A percentile compares a stretch with the other conserved stretches of the same genome.
Evolutionary conservation across 37 sponge, comb jelly and placozoan genomes (phyloP).

Genomic region (Axinella damicornis): DNA sequence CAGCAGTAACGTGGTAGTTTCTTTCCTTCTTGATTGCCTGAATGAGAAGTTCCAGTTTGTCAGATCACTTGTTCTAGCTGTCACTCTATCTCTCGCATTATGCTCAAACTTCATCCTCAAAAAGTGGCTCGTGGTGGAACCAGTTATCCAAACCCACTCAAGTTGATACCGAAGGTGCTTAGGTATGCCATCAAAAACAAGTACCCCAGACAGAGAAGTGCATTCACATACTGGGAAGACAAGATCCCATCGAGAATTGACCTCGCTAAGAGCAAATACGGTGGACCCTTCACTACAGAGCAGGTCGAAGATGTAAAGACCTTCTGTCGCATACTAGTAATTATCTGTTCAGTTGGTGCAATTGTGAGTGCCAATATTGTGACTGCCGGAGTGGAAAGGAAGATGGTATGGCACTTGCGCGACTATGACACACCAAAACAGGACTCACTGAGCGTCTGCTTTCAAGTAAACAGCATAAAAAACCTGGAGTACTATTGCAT

Average conservation of each 20-base stretch:
- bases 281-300: slow-evolving; percentile 17
- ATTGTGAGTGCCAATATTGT: no score
- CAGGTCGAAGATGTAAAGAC: slow-evolving; percentile 18
- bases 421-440: no score
- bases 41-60: neutral
- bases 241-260: neutral
- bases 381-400: no score
- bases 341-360: no score
- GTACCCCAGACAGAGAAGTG: slow-evolving; percentile 13
- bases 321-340: slow-evolving; percentile 9
- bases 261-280: slow-evolving; percentile 4
- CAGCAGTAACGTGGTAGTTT: no score
- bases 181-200: neutral
- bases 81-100: neutral
- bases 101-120: neutral
- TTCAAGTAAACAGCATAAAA: no score
- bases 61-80: neutral
- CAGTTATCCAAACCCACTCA: slow-evolving; percentile 4
- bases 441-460: no score
- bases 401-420: no score
- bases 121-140: neutral
- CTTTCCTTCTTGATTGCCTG: no score
- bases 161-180: neutral
- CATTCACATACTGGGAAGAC: slow-evolving; percentile 1
- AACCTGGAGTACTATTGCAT: no score